phyloP scores from a whole-genome alignment of 2,113 vertebrate species.

The Notothenia coriiceps region DNA sequence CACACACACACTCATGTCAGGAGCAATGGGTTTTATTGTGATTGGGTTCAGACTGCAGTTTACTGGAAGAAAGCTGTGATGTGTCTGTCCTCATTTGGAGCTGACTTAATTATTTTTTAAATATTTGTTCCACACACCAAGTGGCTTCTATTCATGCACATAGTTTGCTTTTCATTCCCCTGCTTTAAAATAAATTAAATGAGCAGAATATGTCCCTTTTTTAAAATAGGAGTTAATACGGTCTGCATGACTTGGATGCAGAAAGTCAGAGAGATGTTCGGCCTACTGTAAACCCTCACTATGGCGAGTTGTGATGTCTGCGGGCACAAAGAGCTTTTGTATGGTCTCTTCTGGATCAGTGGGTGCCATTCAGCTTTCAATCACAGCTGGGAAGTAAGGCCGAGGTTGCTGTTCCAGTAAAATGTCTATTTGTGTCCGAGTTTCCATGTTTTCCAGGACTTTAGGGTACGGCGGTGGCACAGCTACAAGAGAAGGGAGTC shows the following conservation, averaged over 20 bases:
- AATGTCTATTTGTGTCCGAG: slow-evolving; percentile 47
- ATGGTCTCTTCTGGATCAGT: slow-evolving; percentile 29
- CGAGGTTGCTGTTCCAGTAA: slow-evolving; percentile 66
- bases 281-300: no score
- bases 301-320: no score
- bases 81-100: background rate
- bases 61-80: background rate
- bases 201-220: background rate
- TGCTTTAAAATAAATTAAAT: background rate
- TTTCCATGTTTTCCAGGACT: slow-evolving; percentile 15
- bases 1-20: background rate
- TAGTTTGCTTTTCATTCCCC: background rate
- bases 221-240: background rate
- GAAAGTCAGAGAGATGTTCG: no score
- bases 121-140: background rate
- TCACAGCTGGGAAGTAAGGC: slow-evolving; percentile 34
- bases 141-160: background rate
- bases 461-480: background rate
- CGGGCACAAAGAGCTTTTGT: background rate
- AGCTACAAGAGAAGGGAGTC: slow-evolving; percentile 1
- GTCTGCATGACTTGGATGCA: background rate
- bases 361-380: slow-evolving; percentile 12
- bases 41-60: slow-evolving; percentile 31
- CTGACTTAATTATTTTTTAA: background rate
- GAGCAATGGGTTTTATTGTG: slow-evolving; percentile 53